Conservation (phyloP, 2,888 invertebrate species). For the Leptinotarsa peninsularis region DNA sequence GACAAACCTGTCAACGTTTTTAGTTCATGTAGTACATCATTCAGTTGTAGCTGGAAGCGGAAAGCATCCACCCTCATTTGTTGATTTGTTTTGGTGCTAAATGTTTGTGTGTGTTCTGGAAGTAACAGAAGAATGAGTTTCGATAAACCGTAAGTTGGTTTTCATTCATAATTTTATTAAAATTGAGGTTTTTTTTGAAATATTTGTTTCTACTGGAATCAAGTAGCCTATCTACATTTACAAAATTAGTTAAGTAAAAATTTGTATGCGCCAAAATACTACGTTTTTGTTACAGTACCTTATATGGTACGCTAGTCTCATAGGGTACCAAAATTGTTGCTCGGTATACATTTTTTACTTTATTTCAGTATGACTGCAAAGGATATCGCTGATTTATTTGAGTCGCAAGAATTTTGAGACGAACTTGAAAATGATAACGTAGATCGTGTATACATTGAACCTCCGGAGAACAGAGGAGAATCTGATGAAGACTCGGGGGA, state of each 20-base stretch:
- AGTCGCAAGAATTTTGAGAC: conserved; percentile 35
- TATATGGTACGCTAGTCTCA: conserved; percentile 7
- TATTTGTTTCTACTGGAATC: too few relatives aligned
- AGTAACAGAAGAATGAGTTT: background rate
- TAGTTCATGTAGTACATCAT: too few relatives aligned
- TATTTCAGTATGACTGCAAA: too few relatives aligned
- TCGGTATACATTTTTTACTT: conserved; percentile 26
- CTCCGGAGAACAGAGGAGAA: too few relatives aligned
- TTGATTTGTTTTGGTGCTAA: too few relatives aligned
- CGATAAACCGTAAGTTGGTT: background rate
- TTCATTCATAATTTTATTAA: conserved; percentile 4
- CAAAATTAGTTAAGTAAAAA: too few relatives aligned
- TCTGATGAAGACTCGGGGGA: too few relatives aligned
- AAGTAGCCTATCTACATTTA: too few relatives aligned
- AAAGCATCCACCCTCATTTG: too few relatives aligned
- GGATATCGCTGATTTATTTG: conserved; percentile 35
- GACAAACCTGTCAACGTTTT: too few relatives aligned
- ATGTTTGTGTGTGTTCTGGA: background rate
- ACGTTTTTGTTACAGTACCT: background rate
- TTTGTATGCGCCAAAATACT: background rate
- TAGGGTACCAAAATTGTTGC: conserved; percentile 6
- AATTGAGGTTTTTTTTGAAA: background rate
- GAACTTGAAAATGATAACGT: conserved; percentile 34
- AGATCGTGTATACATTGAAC: conserved; percentile 30
- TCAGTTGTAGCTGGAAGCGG: too few relatives aligned